Conservation (phyloP, 2,113 vertebrate species). For the Notiomystis cincta region DNA sequence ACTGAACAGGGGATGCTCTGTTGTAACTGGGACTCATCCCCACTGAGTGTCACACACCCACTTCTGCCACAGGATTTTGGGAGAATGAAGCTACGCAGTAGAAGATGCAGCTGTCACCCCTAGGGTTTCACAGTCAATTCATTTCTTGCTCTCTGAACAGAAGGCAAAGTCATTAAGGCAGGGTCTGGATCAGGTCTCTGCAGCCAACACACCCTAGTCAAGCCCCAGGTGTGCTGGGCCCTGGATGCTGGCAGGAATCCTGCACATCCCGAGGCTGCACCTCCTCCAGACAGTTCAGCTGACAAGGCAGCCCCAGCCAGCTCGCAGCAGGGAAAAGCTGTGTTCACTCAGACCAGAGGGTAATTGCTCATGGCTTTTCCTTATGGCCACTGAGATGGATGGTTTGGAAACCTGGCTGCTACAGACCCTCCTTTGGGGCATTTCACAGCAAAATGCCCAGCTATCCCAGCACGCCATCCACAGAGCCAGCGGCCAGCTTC, state of each 20-base stretch:
- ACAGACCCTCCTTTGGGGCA: not conserved
- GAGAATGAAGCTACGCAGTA: not conserved
- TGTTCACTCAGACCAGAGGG: not conserved
- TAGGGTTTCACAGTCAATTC: fast-evolving
- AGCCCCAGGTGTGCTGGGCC: not conserved
- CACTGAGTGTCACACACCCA: fast-evolving
- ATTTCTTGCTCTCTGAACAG: not conserved
- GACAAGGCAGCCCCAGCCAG: not conserved
- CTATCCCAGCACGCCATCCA: not conserved
- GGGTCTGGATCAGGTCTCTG: not conserved
- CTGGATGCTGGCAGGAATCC: not conserved
- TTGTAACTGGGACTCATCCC: not conserved
- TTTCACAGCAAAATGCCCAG: fast-evolving
- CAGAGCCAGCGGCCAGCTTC: not conserved
- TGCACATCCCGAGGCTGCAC: not conserved
- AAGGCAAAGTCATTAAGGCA: not conserved
- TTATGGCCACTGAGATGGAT: not conserved
- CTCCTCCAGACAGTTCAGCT: not conserved
- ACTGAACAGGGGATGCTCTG: not conserved
- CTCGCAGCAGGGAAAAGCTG: not conserved
- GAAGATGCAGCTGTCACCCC: not conserved
- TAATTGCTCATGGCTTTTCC: fast-evolving
- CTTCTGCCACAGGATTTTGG: fast-evolving
- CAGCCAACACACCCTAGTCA: fast-evolving
- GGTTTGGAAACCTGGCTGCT: not conserved